A percentile compares a stretch with the other conserved stretches of the same genome.
Conservation (phyloP, 2,797 vertebrate species). For the Fundulus diaphanus region DNA sequence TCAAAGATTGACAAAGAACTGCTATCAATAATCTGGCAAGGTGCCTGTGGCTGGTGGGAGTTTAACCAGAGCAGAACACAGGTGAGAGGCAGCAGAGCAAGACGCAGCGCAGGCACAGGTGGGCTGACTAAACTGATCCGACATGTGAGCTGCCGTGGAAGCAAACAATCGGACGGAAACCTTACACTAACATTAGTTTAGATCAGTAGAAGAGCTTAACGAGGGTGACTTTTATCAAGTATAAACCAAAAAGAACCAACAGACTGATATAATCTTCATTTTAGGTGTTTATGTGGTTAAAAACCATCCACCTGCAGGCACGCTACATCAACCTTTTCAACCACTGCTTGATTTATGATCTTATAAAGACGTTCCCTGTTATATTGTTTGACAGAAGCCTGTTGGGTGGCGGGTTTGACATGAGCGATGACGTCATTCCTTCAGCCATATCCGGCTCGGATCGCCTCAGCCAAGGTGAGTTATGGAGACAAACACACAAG, state of each 20-base stretch:
- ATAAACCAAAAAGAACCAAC: background rate
- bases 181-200: background rate
- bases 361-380: conserved; percentile 9
- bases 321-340: background rate
- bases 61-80: no score
- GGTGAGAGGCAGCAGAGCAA: no score
- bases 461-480: conserved; percentile 72
- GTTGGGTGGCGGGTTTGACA: conserved; percentile 83
- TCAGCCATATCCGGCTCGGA: conserved; percentile 64
- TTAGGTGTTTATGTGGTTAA: background rate
- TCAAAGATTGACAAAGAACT: no score
- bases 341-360: background rate
- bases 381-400: conserved; percentile 79
- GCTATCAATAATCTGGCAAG: no score
- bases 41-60: no score
- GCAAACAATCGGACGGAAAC: no score
- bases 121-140: no score
- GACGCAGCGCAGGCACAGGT: no score
- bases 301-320: background rate
- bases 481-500: conserved; percentile 10
- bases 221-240: background rate
- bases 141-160: no score
- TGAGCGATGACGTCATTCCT: conserved; percentile 68
- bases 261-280: background rate
- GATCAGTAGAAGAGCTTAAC: background rate